A percentile compares a stretch with the other conserved stretches of the same genome.
phyloP scores from a whole-genome alignment of 2,888 invertebrate genomes.

The Acrocyrtus sp. region DNA sequence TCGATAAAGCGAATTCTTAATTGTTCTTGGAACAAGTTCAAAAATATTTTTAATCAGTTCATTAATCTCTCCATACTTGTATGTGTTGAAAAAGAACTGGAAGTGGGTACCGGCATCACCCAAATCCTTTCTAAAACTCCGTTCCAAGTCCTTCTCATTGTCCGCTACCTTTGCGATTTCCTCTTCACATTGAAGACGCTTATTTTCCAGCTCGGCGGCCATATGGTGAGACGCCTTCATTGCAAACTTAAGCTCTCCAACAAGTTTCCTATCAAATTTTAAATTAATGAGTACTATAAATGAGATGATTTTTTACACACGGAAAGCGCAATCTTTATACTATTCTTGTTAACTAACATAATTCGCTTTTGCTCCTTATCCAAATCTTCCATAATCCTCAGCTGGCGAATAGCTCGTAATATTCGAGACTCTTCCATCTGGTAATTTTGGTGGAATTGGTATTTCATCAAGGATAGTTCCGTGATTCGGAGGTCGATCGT shows the following conservation, averaged over 20 bases:
- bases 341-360: conserved; percentile 30
- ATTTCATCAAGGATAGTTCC: conserved; percentile 47
- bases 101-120: conserved; percentile 61
- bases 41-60: too few species aligned
- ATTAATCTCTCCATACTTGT: conserved; percentile 51
- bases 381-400: conserved; percentile 49
- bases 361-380: conserved; percentile 52
- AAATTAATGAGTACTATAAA: too few species aligned
- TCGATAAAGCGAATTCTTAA: too few species aligned
- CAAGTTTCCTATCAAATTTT: conserved; percentile 29
- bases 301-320: too few species aligned
- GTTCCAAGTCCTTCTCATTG: conserved; percentile 51
- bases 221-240: conserved; percentile 57
- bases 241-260: conserved; percentile 53
- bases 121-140: conserved; percentile 54
- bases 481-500: conserved; percentile 39
- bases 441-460: conserved; percentile 54
- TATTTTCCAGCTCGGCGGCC: conserved; percentile 46
- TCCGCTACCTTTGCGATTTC: conserved; percentile 51
- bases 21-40: too few species aligned
- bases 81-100: conserved; percentile 58
- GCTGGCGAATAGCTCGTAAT: conserved; percentile 51
- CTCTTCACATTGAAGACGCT: conserved; percentile 48
- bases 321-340: too few species aligned
- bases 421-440: conserved; percentile 60